These are phyloP conservation scores for Nomada lathburiana DNA, from an alignment of 2,888 invertebrate species.

Conservation along the genomic window DNA sequence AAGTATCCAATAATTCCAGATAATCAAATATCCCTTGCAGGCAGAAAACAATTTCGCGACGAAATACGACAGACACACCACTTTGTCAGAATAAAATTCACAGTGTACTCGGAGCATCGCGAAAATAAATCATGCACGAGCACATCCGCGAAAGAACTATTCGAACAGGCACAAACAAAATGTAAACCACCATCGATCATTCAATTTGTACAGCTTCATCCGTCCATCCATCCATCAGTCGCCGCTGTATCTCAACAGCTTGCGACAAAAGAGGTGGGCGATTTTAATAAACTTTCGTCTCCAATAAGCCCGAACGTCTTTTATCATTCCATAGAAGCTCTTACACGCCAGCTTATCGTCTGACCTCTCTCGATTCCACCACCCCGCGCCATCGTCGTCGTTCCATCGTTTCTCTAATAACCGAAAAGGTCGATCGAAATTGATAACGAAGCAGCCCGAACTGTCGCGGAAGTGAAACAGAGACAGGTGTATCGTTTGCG, in stretches of 20 bases:
- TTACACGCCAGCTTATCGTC: conserved; percentile 42
- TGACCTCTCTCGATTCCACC: neutral
- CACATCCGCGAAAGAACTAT: no score
- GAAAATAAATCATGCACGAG: no score
- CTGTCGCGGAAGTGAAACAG: neutral
- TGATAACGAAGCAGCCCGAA: conserved; percentile 45
- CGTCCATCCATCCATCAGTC: neutral
- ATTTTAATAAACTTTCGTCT: conserved; percentile 46
- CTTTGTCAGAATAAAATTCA: no score
- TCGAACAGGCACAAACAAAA: neutral
- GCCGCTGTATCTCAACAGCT: neutral
- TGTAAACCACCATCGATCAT: neutral
- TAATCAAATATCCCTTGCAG: no score
- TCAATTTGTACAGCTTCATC: neutral
- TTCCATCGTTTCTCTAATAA: conserved; percentile 49
- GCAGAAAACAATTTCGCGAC: no score
- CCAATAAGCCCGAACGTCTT: conserved; percentile 29
- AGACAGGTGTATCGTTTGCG: neutral
- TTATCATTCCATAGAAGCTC: conserved; percentile 26
- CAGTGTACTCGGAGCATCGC: no score
- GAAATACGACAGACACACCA: no score
- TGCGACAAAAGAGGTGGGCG: neutral
- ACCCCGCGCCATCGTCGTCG: neutral
- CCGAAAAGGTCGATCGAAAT: conserved; percentile 56
- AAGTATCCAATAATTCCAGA: no score